These are phyloP conservation scores for Paraescarpia echinospica DNA, from an alignment of 1,140 invertebrate species.

Conservation along the genomic window DNA sequence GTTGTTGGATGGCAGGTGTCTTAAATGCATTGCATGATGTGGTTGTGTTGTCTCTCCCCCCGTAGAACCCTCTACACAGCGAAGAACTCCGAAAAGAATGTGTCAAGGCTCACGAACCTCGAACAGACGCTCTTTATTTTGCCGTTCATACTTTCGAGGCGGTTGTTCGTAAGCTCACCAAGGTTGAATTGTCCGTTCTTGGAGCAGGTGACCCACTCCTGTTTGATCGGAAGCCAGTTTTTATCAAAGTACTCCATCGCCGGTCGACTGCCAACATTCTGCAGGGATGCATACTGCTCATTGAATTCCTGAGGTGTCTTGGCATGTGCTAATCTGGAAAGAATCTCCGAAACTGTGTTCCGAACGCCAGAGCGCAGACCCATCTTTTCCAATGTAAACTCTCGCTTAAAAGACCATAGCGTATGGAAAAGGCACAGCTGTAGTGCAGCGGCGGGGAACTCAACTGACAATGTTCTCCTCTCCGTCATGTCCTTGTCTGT, in stretches of 20 bases:
- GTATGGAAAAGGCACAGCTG: slow-evolving; percentile 17
- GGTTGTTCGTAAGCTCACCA: not conserved
- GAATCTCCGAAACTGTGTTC: not conserved
- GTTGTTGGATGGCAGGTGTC: too few relatives aligned
- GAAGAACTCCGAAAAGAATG: slow-evolving; percentile 7
- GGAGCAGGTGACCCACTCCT: not conserved
- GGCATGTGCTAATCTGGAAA: not conserved
- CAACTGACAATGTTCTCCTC: not conserved
- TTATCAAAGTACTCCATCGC: not conserved
- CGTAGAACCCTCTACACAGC: not conserved
- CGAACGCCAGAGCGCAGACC: not conserved
- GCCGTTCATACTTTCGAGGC: slow-evolving; percentile 3
- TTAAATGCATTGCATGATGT: too few relatives aligned
- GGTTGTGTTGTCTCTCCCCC: too few relatives aligned
- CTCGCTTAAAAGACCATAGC: not conserved
- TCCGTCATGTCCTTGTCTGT: not conserved
- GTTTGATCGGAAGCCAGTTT: not conserved
- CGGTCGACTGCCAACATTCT: not conserved
- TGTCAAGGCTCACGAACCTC: not conserved
- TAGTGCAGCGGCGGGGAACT: not conserved
- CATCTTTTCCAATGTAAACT: slow-evolving; percentile 5
- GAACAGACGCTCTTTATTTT: not conserved
- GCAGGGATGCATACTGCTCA: not conserved
- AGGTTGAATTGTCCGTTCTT: not conserved
- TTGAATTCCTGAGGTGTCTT: not conserved